Conservation (phyloP, 2,113 vertebrate species). For the Caracal caracal region DNA sequence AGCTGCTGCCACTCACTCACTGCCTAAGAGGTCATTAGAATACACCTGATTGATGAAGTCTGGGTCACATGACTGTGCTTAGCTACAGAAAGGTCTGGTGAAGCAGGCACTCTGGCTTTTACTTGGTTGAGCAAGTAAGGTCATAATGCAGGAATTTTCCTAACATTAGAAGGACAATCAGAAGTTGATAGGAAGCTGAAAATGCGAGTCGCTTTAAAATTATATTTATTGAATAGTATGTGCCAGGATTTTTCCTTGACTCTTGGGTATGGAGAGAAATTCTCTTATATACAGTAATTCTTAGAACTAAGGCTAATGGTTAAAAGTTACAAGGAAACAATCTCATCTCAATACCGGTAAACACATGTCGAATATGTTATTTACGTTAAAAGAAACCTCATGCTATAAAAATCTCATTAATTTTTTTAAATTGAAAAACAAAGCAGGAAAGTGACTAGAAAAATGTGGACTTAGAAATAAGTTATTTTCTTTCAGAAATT, state of each 20-base stretch:
- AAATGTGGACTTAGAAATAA: background rate
- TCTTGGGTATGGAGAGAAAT: background rate
- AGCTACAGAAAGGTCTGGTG: background rate
- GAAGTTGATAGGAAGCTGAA: background rate
- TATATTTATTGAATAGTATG: background rate
- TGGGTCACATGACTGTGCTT: background rate
- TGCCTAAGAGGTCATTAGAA: too few relatives aligned
- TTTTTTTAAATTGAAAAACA: conserved; percentile 7
- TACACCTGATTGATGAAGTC: accelerated
- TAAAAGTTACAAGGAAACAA: background rate
- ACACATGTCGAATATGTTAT: background rate
- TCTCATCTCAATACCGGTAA: background rate
- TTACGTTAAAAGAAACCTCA: conserved; percentile 15
- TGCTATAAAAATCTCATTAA: background rate
- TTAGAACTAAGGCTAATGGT: background rate
- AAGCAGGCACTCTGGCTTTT: background rate
- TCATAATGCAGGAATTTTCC: background rate
- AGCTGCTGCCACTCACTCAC: background rate
- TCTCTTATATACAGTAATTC: background rate
- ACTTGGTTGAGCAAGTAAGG: background rate
- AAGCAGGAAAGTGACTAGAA: background rate
- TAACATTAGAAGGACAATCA: background rate
- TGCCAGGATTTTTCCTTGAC: background rate
- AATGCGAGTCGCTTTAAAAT: background rate
- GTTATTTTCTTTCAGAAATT: background rate